Conservation (phyloP, 2,113 vertebrate species). For the Edolisoma coerulescens region DNA sequence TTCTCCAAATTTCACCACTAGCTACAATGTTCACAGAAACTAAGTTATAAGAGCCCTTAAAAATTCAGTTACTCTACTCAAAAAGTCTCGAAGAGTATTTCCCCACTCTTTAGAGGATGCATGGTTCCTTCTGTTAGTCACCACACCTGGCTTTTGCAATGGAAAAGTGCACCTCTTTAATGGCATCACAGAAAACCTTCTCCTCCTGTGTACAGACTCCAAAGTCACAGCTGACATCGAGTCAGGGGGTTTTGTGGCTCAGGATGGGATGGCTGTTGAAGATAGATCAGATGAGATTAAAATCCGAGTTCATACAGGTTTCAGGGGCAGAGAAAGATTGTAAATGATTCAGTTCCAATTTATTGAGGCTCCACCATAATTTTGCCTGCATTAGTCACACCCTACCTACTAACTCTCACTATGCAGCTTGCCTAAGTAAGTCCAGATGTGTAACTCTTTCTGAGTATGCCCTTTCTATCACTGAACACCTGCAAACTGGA, state of each 20-base stretch:
- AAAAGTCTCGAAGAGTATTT: not conserved
- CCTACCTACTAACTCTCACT: not conserved
- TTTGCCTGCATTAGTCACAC: not conserved
- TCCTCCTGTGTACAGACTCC: not conserved
- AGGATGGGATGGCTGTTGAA: not conserved
- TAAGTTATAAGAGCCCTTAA: not conserved
- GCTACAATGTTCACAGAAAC: not conserved
- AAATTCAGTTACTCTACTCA: not conserved
- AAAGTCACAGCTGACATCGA: not conserved
- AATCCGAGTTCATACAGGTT: not conserved
- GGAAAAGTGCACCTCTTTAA: not conserved
- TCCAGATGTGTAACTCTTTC: not conserved
- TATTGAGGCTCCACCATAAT: not conserved
- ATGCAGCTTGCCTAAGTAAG: not conserved
- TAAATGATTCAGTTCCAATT: not conserved
- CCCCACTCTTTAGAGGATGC: too few relatives aligned
- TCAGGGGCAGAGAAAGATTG: not conserved
- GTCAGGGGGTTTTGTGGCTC: not conserved
- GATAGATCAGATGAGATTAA: not conserved
- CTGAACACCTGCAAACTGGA: not conserved
- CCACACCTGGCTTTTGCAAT: not conserved
- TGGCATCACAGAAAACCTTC: not conserved
- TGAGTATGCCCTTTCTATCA: not conserved
- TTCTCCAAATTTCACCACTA: not conserved
- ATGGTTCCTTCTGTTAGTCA: fast-evolving